Evolutionary conservation across 2,797 vertebrate species (phyloP).

Genomic region (Phrynocephalus vlangalii): DNA sequence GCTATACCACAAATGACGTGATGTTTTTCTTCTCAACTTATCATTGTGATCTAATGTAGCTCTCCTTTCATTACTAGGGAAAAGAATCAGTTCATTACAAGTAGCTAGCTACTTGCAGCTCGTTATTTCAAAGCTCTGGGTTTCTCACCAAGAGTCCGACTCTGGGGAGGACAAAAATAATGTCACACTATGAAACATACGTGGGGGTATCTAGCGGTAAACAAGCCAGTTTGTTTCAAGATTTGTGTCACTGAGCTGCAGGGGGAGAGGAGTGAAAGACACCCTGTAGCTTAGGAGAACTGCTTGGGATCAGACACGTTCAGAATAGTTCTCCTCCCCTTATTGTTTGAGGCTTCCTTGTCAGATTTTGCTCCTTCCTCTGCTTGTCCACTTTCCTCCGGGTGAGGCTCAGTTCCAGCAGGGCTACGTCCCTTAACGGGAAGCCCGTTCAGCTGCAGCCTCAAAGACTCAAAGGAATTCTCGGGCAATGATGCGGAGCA

Average conservation of each 20-base stretch:
- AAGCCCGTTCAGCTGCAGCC: not conserved
- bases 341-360: constrained; percentile 73
- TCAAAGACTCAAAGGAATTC: constrained; percentile 8
- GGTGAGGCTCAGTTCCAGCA: constrained; percentile 44
- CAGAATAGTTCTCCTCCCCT: constrained; percentile 71
- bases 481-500: constrained; percentile 2
- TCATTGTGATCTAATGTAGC: not conserved
- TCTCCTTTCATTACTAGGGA: not conserved
- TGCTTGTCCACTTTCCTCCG: constrained; percentile 65
- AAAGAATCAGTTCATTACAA: not conserved
- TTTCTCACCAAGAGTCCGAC: constrained; percentile 32
- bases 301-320: constrained; percentile 67
- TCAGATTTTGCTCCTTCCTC: constrained; percentile 65
- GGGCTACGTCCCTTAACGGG: constrained; percentile 34
- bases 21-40: not conserved
- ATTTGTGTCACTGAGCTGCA: constrained; percentile 50
- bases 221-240: constrained; percentile 66
- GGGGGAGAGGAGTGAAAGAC: constrained; percentile 62
- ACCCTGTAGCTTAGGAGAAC: constrained; percentile 69
- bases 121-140: not conserved
- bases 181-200: constrained; percentile 38
- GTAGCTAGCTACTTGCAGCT: not conserved
- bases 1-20: not conserved
- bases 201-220: constrained; percentile 56
- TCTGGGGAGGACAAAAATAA: constrained; percentile 49